Conservation (phyloP, 2,113 vertebrate species). For the Rallus limicola region DNA sequence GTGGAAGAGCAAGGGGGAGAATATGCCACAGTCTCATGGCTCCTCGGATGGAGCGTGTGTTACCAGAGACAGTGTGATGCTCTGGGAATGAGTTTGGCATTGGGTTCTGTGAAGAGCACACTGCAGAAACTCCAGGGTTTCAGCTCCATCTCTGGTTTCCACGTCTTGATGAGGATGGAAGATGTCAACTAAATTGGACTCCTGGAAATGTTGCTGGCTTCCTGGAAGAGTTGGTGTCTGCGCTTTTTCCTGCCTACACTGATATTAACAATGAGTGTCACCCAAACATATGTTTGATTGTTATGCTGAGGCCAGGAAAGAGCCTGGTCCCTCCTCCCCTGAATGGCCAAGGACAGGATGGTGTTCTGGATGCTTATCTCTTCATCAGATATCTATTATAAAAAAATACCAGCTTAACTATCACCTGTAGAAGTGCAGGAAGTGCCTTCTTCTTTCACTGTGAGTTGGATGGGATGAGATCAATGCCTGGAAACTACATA, state of each 20-base stretch:
- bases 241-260: not conserved
- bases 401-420: too few relatives aligned
- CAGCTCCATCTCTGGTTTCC: not conserved
- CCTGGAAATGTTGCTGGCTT: not conserved
- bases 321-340: not conserved
- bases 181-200: not conserved
- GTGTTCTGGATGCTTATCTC: not conserved
- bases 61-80: not conserved
- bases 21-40: not conserved
- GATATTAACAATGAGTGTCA: not conserved
- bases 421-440: too few relatives aligned
- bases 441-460: too few relatives aligned
- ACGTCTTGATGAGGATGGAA: not conserved
- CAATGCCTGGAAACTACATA: not conserved
- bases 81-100: not conserved
- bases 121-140: not conserved
- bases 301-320: not conserved
- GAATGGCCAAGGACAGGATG: not conserved
- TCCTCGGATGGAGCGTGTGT: not conserved
- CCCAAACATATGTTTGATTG: rapidly evolving
- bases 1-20: not conserved
- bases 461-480: not conserved
- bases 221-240: not conserved
- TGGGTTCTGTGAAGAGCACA: not conserved
- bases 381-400: not conserved